Conservation (phyloP, 2,888 invertebrate genomes). For the Magallana nippona region DNA sequence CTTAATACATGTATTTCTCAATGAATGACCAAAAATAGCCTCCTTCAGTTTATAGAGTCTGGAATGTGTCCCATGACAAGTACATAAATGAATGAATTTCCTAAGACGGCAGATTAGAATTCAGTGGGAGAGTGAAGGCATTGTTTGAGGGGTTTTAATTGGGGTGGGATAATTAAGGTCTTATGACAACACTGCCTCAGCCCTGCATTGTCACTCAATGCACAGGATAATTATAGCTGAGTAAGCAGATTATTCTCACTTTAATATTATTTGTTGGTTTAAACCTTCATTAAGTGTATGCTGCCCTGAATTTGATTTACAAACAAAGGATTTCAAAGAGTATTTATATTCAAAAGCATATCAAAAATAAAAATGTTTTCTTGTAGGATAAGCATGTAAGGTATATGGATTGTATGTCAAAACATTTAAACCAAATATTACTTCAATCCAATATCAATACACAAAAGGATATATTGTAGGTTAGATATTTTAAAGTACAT, state of each 20-base stretch:
- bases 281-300: background rate
- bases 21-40: background rate
- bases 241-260: slow-evolving; percentile 14
- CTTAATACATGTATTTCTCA: background rate
- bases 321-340: background rate
- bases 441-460: background rate
- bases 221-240: background rate
- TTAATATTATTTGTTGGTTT: background rate
- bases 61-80: background rate
- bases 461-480: no score
- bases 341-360: background rate
- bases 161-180: slow-evolving; percentile 19
- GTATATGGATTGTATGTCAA: background rate
- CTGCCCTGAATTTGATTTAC: background rate
- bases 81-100: slow-evolving; percentile 1
- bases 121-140: background rate
- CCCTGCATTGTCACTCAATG: background rate
- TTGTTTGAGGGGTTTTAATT: background rate
- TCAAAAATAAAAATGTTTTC: background rate
- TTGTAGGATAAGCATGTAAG: background rate
- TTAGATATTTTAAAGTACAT: no score
- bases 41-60: slow-evolving; percentile 8
- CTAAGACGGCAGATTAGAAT: slow-evolving; percentile 1
- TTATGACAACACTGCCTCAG: slow-evolving; percentile 2
- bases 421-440: background rate